Conservation (phyloP, 2,888 invertebrate genomes). For the Syritta pipiens region DNA sequence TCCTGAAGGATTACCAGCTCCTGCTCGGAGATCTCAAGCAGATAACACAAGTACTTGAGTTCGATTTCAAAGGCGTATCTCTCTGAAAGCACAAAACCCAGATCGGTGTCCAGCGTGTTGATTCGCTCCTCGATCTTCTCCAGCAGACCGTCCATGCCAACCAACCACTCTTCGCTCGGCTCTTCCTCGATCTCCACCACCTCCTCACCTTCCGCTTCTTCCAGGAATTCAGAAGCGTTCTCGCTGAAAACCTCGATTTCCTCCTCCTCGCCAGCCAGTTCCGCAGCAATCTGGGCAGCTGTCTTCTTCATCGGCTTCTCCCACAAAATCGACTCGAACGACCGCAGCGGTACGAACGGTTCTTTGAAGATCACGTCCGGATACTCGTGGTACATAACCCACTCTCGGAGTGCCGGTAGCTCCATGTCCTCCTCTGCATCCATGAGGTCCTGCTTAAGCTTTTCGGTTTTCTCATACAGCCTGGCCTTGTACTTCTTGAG, state of each 20-base stretch:
- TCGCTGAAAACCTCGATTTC: not conserved
- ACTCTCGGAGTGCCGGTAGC: slow-evolving; percentile 70
- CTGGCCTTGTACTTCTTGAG: slow-evolving; percentile 19
- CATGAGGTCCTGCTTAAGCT: slow-evolving; percentile 1
- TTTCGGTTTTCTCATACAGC: slow-evolving; percentile 28
- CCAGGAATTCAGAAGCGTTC: slow-evolving; percentile 14
- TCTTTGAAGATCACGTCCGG: slow-evolving; percentile 76
- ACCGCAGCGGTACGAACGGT: slow-evolving; percentile 54
- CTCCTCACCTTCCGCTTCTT: slow-evolving; percentile 52
- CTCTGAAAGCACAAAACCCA: too few species aligned
- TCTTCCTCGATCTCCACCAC: slow-evolving; percentile 55
- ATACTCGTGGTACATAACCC: slow-evolving; percentile 73
- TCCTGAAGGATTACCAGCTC: slow-evolving; percentile 87
- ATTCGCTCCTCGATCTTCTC: slow-evolving; percentile 82
- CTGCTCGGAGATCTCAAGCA: slow-evolving; percentile 83
- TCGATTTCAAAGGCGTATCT: too few species aligned
- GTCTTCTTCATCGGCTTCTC: slow-evolving; percentile 69
- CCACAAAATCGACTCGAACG: slow-evolving; percentile 60
- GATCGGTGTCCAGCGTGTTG: slow-evolving; percentile 84
- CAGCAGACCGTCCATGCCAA: slow-evolving; percentile 82
- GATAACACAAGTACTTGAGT: slow-evolving; percentile 81
- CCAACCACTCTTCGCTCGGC: slow-evolving; percentile 51
- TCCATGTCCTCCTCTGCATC: slow-evolving; percentile 71
- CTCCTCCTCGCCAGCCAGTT: slow-evolving; percentile 16
- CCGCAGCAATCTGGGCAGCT: slow-evolving; percentile 68